Conservation (phyloP, 2,113 vertebrate species). For the Laterallus jamaicensis region DNA sequence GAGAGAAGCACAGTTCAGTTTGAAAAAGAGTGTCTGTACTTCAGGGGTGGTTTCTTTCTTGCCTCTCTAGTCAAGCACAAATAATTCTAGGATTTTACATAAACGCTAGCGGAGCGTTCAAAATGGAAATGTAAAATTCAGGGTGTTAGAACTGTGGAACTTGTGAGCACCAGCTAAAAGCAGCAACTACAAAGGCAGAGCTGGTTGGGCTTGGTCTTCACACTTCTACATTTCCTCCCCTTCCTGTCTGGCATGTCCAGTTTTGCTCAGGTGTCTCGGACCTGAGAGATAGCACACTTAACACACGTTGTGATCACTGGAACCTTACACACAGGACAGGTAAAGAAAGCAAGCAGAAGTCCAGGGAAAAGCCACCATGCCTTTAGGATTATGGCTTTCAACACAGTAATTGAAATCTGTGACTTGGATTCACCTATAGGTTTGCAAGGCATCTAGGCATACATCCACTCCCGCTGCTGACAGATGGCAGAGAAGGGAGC, state of each 20-base stretch:
- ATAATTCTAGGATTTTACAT: neutral
- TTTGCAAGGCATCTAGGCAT: neutral
- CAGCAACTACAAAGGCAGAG: neutral
- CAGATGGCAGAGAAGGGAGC: neutral
- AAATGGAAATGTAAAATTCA: neutral
- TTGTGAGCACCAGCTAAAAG: neutral
- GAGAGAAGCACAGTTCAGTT: neutral
- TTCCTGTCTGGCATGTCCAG: neutral
- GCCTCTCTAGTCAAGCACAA: neutral
- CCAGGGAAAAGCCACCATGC: neutral
- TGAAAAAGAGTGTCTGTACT: neutral
- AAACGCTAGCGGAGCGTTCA: neutral
- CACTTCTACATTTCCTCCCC: neutral
- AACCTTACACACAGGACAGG: neutral
- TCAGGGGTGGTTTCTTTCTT: neutral
- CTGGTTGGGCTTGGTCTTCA: neutral
- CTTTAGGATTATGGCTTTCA: neutral
- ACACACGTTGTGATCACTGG: rapidly evolving
- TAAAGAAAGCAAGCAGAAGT: neutral
- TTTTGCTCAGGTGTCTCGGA: neutral
- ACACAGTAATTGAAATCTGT: neutral
- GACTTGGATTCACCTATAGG: neutral
- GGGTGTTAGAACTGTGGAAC: neutral
- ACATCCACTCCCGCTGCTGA: neutral
- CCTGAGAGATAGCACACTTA: too few relatives aligned